Percentiles rank a stretch among this genome's conserved stretches.
phyloP scores from a whole-genome alignment of 1,140 invertebrate genomes.

The Ptiloglossa arizonensis region DNA sequence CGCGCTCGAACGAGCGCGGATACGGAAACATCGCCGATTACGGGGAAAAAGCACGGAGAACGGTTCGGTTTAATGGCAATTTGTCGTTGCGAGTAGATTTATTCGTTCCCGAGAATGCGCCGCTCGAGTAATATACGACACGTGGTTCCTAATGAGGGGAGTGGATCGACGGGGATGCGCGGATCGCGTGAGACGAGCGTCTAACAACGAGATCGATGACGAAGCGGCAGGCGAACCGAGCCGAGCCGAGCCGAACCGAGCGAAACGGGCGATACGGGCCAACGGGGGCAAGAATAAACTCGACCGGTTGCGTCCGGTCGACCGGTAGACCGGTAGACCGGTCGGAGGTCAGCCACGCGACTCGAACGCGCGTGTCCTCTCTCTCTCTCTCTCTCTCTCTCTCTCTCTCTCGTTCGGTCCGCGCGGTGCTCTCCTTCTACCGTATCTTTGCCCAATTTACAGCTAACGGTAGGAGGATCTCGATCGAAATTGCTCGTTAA shows the following conservation, averaged over 20 bases:
- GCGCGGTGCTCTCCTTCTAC: too few relatives aligned
- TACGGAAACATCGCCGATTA: too few relatives aligned
- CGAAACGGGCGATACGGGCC: conserved; percentile 11
- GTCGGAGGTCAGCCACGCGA: conserved; percentile 60
- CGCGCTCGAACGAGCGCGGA: too few relatives aligned
- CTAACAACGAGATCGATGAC: conserved; percentile 72
- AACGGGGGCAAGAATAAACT: conserved; percentile 31
- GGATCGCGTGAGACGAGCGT: conserved; percentile 65
- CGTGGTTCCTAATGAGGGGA: conserved; percentile 65
- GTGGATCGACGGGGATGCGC: conserved; percentile 62
- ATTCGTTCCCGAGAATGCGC: conserved; percentile 44
- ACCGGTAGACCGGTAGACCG: conserved; percentile 18
- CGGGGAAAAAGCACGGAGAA: background rate
- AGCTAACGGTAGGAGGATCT: too few relatives aligned
- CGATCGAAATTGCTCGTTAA: too few relatives aligned
- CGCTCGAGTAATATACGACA: conserved; percentile 51
- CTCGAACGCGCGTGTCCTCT: background rate
- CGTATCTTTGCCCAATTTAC: too few relatives aligned
- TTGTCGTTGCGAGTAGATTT: conserved; percentile 56
- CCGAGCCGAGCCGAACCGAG: conserved; percentile 32
- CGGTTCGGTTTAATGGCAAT: conserved; percentile 47
- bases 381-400: too few relatives aligned
- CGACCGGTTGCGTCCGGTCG: background rate
- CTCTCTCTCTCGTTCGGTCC: too few relatives aligned
- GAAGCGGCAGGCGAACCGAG: conserved; percentile 61